Conservation (phyloP, 2,888 invertebrate genomes). For the Melinaea menophilus region DNA sequence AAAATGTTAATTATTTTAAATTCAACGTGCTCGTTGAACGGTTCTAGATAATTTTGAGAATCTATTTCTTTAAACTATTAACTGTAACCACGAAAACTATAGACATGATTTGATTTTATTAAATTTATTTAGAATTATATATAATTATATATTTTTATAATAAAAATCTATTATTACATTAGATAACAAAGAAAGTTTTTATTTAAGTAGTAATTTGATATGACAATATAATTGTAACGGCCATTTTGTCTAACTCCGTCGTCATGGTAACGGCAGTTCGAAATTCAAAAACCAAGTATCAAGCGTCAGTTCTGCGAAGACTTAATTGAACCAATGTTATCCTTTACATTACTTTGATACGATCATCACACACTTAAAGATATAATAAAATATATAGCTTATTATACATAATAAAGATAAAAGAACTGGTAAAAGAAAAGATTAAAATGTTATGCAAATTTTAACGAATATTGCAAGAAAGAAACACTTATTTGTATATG, state of each 20-base stretch:
- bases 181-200: too few relatives aligned
- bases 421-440: too few relatives aligned
- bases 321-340: slow-evolving; percentile 52
- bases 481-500: too few relatives aligned
- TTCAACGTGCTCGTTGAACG: too few relatives aligned
- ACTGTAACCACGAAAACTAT: slow-evolving; percentile 20
- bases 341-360: slow-evolving; percentile 44
- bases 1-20: too few relatives aligned
- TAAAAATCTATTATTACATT: too few relatives aligned
- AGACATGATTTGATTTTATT: slow-evolving; percentile 9
- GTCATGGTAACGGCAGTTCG: too few relatives aligned
- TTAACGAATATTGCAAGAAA: too few relatives aligned
- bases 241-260: slow-evolving; percentile 41
- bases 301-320: slow-evolving; percentile 49
- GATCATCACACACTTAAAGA: slow-evolving; percentile 27
- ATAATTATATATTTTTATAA: too few relatives aligned
- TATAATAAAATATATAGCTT: slow-evolving; percentile 12
- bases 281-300: slow-evolving; percentile 40
- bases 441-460: too few relatives aligned
- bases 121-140: too few relatives aligned
- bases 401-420: background rate
- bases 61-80: slow-evolving; percentile 32
- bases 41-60: slow-evolving; percentile 34
- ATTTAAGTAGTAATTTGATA: too few relatives aligned
- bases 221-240: slow-evolving; percentile 29